A percentile compares a stretch with the other conserved stretches of the same genome.
Conservation (phyloP, 1,140 invertebrate species). For the Heliconius hewitsoni region DNA sequence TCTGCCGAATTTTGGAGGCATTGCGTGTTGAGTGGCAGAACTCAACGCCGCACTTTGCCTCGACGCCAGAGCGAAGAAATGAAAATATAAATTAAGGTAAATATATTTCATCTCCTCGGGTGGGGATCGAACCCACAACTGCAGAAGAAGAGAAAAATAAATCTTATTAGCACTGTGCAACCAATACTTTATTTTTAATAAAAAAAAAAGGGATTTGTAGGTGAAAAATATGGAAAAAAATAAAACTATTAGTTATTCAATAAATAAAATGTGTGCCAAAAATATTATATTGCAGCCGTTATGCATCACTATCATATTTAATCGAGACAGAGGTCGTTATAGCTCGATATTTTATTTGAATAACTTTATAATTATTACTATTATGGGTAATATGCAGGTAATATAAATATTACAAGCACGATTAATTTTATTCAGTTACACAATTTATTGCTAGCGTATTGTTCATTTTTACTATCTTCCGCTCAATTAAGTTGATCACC, state of each 20-base stretch:
- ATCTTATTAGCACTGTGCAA: no score
- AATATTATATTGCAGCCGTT: background rate
- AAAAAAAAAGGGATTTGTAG: no score
- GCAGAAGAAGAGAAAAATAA: no score
- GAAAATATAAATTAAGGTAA: no score
- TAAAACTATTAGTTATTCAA: background rate
- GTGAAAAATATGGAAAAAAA: background rate
- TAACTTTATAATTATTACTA: slow-evolving; percentile 9
- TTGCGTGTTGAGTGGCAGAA: no score
- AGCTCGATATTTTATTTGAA: background rate
- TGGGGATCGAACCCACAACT: no score
- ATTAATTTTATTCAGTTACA: slow-evolving; percentile 6
- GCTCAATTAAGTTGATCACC: background rate
- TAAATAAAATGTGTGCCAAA: slow-evolving; percentile 3
- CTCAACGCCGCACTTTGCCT: no score
- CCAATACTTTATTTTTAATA: no score
- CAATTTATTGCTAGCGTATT: background rate
- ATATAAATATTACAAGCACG: background rate
- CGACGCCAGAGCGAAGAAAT: no score
- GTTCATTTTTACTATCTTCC: slow-evolving; percentile 14
- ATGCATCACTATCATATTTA: background rate
- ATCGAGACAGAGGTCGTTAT: background rate
- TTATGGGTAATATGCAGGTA: slow-evolving; percentile 5
- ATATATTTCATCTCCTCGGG: no score
- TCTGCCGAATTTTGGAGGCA: no score